Evolutionary conservation across 2,113 vertebrate genomes (phyloP).

Genomic region (Melanerpes formicivorus): DNA sequence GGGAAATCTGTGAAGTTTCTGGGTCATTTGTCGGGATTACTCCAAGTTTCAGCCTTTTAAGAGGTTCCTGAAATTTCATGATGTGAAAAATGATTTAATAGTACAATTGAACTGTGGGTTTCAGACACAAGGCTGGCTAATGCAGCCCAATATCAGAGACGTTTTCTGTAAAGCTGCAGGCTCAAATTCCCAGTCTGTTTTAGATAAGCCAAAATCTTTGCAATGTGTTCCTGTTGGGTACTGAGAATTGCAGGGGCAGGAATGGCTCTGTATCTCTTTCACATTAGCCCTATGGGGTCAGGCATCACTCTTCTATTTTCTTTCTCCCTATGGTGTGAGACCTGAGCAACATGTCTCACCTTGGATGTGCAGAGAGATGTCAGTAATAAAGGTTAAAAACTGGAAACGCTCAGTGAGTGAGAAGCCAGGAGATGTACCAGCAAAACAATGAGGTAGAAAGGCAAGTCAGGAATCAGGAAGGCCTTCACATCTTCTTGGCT

Average conservation of each 20-base stretch:
- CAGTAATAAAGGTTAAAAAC: too few relatives aligned
- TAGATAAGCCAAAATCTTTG: neutral
- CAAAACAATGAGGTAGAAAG: too few relatives aligned
- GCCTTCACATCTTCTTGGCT: neutral
- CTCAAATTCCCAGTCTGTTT: neutral
- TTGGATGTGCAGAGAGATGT: neutral
- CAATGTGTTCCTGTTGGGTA: neutral
- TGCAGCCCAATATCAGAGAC: neutral
- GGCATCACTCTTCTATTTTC: accelerated
- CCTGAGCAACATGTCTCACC: neutral
- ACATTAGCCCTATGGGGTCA: neutral
- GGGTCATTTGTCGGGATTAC: slow-evolving; percentile 7
- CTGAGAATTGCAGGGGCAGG: neutral
- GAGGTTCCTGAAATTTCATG: neutral
- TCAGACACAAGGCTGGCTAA: neutral
- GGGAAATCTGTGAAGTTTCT: neutral
- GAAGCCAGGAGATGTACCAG: neutral
- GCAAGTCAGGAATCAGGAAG: neutral
- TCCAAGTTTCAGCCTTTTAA: neutral
- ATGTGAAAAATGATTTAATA: neutral
- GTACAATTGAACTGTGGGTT: neutral
- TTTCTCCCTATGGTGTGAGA: neutral
- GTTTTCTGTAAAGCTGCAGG: neutral
- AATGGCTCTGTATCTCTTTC: neutral
- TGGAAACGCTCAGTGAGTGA: neutral